Base-by-base conservation (phyloP, 2,113 vertebrate species). In the Hylia prasina region DNA sequence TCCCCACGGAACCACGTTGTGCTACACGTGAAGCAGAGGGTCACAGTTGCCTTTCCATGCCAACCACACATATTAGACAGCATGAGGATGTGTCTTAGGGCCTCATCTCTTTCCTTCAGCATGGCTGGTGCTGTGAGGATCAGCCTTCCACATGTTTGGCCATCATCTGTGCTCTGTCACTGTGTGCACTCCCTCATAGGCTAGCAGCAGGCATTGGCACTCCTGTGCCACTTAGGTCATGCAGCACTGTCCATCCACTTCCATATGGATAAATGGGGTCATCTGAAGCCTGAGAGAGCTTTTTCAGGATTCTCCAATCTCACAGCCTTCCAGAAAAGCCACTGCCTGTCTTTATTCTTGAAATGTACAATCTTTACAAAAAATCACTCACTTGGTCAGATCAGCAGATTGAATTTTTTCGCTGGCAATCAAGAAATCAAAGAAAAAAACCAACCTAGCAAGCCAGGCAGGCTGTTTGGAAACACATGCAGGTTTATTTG, bases 1-100 rank as follows among this genome's bases (percentile, higher is more conserved):
- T 89, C 12, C n/a, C 31, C 6, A 2, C 1, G 0, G 27, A 70
- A 56, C 15, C 10, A 33, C 31, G 1, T 4, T 1, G 0, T 2
- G 0, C 40, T 61, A 4, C 8, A 11, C 10, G 2, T 1, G 4
- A 61, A 48, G 24, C 28, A 48, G 22, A 70, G 31, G 31, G 27
- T 57, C 31, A 21, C 18, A 25, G 1, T 17, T 89, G 71, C 39
- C 28, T 81, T 75, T 24, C 14, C n/a, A 6, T 60, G 21, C 37
- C n/a, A 89, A 27, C 14, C 42, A 57, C 30, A 15, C 14, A n/a
- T 19, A 14, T 57, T 70, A 23, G 13, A 50, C 80, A 25, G 27
- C 19, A 61, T n/a, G 10, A 79, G 16, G 21, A 35, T 1, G 2
- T 51, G 51, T 61, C 40, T 78, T 44, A 56, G 42, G 27, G 44